Percentiles rank a stretch among this genome's conserved stretches.
phyloP scores from a whole-genome alignment of 2,113 vertebrate species.

The Cryptotis parvus region DNA sequence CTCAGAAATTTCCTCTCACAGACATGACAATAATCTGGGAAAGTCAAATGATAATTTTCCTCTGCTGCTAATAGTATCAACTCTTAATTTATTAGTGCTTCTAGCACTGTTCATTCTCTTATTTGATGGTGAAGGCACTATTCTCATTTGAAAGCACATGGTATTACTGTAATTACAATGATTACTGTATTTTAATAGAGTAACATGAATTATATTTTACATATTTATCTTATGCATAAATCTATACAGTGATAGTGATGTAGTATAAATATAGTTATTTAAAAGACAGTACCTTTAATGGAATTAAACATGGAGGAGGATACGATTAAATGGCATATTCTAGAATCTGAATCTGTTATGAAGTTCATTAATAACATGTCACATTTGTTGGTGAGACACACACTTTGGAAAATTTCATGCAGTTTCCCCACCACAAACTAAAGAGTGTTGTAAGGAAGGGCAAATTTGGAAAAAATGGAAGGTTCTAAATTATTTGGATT shows the following conservation, averaged over 20 bases:
- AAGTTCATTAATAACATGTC: background rate
- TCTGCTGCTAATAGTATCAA: background rate
- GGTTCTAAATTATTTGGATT: background rate
- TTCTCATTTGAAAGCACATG: too few relatives aligned
- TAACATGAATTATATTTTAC: background rate
- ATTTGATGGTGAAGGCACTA: background rate
- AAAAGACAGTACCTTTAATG: background rate
- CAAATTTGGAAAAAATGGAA: background rate
- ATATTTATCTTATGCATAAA: too few relatives aligned
- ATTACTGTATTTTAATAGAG: too few relatives aligned
- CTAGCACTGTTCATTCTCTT: background rate
- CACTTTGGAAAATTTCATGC: background rate
- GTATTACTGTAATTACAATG: too few relatives aligned
- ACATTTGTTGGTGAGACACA: background rate
- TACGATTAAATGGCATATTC: background rate
- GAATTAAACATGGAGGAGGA: background rate
- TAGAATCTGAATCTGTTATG: background rate
- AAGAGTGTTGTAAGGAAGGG: background rate
- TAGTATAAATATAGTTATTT: background rate
- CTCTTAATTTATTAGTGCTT: background rate
- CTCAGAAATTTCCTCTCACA: constrained; percentile 10
- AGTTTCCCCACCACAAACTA: background rate
- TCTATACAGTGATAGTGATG: too few relatives aligned
- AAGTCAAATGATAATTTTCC: constrained; percentile 53
- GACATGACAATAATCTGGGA: background rate